Evolutionary conservation across 2,888 invertebrate species (phyloP), one percentile per base, ranked within the genome.

Genomic region (Drosophila putrida): DNA sequence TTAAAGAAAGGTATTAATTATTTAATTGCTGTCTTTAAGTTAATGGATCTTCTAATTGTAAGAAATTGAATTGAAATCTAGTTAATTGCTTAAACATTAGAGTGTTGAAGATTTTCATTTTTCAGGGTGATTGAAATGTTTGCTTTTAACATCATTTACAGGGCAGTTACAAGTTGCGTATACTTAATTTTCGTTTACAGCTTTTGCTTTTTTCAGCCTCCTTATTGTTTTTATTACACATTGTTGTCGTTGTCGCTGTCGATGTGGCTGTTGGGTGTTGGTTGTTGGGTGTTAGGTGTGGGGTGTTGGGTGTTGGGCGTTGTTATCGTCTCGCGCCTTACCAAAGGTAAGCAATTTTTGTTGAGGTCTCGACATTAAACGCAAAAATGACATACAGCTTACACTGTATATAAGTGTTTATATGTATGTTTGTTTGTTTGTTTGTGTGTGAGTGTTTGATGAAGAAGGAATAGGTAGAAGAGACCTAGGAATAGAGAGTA

Each of bases 321-420:
- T 67, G 65, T 71, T 78, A 59, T 76, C 71, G 64, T 64, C 60
- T 54, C 54, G 49, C 64, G 69, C 80, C 77, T 69, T 68, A 58
- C 66, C 73, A 71, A 75, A 82, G 84, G 87, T 82, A 86, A 86
- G 78, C 81, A 77, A 83, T 78, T 86, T 80, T 88, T 78, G 78
- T 88, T 71, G 72, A 78, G 82, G 81, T 86, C 69, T 57, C 70
- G 57, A 80, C 84, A 75, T 83, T 83, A 83, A 78, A 78, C 72
- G 64, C 66, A 75, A 85, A 80, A 80, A 82, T 82, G 86, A 85
- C 78, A 74, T 57, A 76, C 61, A 60, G 65, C 67, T 62, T 51
- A 65, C 54, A 62, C n/a, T 46, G 31, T 55, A 47, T 49, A 54
- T 33, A 10, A 4, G 39, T 43, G 57, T 13, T 6, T n/a, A 20